Evolutionary conservation across 2,797 vertebrate species (phyloP), one percentile per base, ranked within the genome.

Genomic region (Sternotherus odoratus): DNA sequence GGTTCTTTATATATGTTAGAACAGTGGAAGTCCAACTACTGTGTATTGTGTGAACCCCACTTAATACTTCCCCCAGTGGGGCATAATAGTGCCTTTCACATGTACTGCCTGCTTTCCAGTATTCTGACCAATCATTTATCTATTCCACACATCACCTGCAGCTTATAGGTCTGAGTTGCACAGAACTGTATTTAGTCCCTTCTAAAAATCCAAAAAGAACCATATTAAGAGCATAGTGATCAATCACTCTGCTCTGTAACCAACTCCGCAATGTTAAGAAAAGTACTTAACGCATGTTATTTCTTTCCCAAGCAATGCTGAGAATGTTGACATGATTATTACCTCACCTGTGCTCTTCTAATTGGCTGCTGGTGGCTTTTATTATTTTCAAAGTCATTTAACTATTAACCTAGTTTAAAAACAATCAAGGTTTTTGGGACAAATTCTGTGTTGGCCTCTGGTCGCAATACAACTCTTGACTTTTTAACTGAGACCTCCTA

Each of bases 321-420:
- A 94, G 90, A 96, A 92, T 51, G 51, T 75, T 77, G 63, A 87
- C 77, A 86, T 1, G 1, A 91, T 97, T 85, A 95, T 91, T 94
- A 0, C 66, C 92, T 92, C 90, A 94, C 94, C 90, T 93, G 26
- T 33, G 95, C 82, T 96, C 6, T 9, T 49, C 86, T 90, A 89
- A 93, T 79, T 81, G 83, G 53, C 60, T 96, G 51, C 57, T 91
- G 77, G 36, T 83, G 88, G 94, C 77, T 96, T 96, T 94, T 91
- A 96, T 91, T 96, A 96, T 72, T 96, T 92, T 96, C 75, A 85
- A 97, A 97, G 95, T 93, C 80, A 92, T 93, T 95, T 94, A 94
- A 97, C 85, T 82, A 96, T 94, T 93, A 95, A 88, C 83, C 66
- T 92, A 30, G 12, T 94, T 95, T 95, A 95, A 97, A 96, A 90